Percentiles rank a stretch among this genome's conserved stretches.
phyloP scores from a whole-genome alignment of 2,113 vertebrate species.

The Prinia subflava region DNA sequence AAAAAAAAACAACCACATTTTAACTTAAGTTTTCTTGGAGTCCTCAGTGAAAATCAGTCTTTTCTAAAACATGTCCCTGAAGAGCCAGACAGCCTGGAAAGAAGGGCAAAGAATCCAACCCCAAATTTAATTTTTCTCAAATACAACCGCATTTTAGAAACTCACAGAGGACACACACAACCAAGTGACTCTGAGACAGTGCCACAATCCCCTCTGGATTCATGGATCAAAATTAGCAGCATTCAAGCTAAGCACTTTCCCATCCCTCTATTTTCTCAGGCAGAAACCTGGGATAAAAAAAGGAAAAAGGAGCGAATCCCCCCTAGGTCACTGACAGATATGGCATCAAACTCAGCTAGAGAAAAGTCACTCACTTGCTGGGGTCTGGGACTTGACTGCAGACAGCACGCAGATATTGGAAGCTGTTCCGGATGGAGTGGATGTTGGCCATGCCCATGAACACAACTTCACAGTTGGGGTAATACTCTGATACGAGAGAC shows the following conservation, averaged over 20 bases:
- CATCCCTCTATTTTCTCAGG: not conserved
- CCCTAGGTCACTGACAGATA: not conserved
- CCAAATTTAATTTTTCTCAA: not conserved
- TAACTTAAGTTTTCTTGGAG: not conserved
- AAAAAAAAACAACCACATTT: not conserved
- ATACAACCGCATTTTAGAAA: not conserved
- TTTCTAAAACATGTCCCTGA: not conserved
- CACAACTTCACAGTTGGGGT: slow-evolving; percentile 96
- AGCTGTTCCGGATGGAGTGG: slow-evolving; percentile 96
- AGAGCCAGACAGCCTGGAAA: not conserved
- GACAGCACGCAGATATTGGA: slow-evolving; percentile 92
- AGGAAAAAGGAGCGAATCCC: not conserved
- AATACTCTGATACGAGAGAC: slow-evolving; percentile 83
- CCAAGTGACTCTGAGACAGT: not conserved
- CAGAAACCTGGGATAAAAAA: not conserved
- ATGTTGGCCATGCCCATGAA: slow-evolving; percentile 99
- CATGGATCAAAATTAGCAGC: not conserved
- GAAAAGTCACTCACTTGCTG: slow-evolving; percentile 86
- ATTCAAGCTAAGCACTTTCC: not conserved
- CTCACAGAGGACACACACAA: not conserved
- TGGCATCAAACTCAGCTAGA: not conserved
- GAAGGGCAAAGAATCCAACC: not conserved
- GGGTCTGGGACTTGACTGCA: slow-evolving; percentile 98
- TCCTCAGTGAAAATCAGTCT: not conserved
- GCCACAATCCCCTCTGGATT: not conserved